A percentile compares a stretch with the other conserved stretches of the same genome.
Evolutionary conservation across 2,113 vertebrate species (phyloP).

Genomic region (Petrocephalus microphthalmus): DNA sequence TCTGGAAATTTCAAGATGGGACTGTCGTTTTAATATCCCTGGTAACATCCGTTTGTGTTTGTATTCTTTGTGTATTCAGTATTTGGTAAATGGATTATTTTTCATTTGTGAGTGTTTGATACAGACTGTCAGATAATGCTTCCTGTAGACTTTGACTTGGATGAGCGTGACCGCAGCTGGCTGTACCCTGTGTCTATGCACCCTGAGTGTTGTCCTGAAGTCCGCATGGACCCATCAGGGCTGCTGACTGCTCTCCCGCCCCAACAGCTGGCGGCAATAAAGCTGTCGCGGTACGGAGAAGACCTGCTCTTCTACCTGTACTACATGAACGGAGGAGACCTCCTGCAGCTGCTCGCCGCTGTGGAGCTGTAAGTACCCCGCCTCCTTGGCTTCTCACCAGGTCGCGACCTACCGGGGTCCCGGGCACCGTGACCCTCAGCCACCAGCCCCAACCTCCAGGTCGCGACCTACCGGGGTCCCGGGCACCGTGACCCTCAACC

Average conservation of each 20-base stretch:
- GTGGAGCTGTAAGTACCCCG: slow-evolving; percentile 88
- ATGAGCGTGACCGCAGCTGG: not conserved
- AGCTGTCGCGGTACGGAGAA: slow-evolving; percentile 96
- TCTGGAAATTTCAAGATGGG: not conserved
- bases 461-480: not conserved
- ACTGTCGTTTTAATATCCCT: not conserved
- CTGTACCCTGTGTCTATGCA: not conserved
- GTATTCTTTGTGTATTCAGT: not conserved
- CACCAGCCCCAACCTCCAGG: not conserved
- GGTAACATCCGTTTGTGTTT: not conserved
- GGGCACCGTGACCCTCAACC: too few relatives aligned
- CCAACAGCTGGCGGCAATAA: slow-evolving; percentile 90
- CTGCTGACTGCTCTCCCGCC: slow-evolving; percentile 27
- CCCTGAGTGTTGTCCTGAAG: not conserved
- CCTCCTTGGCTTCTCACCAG: too few relatives aligned
- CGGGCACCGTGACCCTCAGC: too few relatives aligned
- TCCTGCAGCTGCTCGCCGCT: slow-evolving; percentile 96
- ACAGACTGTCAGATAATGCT: not conserved
- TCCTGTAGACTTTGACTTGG: not conserved
- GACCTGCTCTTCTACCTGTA: slow-evolving; percentile 99
- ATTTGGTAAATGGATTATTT: not conserved
- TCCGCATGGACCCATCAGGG: not conserved
- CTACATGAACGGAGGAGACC: slow-evolving; percentile 98
- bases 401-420: not conserved
- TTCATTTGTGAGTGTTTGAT: not conserved